Percentiles rank a stretch among this genome's conserved stretches.
Conservation (phyloP, 2,113 vertebrate genomes). For the Oryzias javanicus region DNA sequence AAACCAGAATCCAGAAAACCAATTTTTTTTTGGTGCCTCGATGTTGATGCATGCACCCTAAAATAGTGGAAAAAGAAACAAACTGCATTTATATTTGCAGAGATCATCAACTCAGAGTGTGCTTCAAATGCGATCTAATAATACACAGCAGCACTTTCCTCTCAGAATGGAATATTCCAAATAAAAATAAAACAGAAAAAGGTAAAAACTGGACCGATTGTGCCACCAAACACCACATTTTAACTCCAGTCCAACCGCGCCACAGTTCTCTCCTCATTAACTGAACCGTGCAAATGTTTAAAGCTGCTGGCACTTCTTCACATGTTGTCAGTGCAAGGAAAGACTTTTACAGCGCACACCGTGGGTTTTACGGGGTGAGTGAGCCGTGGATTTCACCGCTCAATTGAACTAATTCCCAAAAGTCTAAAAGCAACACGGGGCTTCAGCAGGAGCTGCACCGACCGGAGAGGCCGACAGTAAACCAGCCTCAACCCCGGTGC, state of each 20-base stretch:
- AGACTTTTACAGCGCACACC: constrained; percentile 32
- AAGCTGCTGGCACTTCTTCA: constrained; percentile 27
- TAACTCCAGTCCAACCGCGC: constrained; percentile 15
- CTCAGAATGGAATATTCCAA: too few species aligned
- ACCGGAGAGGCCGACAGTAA: constrained; percentile 19
- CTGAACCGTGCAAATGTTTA: constrained; percentile 18
- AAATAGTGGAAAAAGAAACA: neutral
- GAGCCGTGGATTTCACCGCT: constrained; percentile 35
- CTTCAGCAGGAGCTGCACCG: constrained; percentile 13
- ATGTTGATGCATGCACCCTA: constrained; percentile 7
- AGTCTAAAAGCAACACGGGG: constrained; percentile 22
- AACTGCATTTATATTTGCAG: constrained; percentile 6
- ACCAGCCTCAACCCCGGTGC: constrained; percentile 24
- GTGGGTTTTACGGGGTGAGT: constrained; percentile 36
- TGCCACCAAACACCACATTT: constrained; percentile 18
- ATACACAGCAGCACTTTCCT: too few species aligned
- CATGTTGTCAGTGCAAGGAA: constrained; percentile 20
- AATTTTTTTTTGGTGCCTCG: constrained; percentile 23
- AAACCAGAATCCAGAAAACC: constrained; percentile 41
- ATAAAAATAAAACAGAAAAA: too few species aligned
- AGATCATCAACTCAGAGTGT: constrained; percentile 1
- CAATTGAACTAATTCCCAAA: constrained; percentile 38
- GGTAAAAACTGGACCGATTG: neutral
- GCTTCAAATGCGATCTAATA: too few species aligned
- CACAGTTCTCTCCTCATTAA: constrained; percentile 42